A percentile compares a stretch with the other conserved stretches of the same genome.
These are phyloP conservation scores for Enteromius viviparus DNA, from an alignment of 2,797 vertebrate genomes.

Conservation along the genomic window DNA sequence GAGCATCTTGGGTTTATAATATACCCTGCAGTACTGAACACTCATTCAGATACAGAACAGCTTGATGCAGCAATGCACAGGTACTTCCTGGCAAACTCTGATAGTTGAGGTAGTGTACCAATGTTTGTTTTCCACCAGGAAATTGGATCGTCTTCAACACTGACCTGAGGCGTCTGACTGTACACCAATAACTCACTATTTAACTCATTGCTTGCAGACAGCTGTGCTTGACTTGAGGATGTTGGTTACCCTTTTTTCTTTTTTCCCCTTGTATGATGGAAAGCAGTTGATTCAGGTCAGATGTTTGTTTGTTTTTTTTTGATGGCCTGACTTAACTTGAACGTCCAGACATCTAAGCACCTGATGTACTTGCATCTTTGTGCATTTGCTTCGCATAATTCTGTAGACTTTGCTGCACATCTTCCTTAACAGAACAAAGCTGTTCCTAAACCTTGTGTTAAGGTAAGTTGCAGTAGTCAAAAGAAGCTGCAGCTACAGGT, in stretches of 20 bases:
- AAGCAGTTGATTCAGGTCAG: slow-evolving; percentile 24
- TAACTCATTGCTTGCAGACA: background rate
- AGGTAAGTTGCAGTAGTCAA: slow-evolving; percentile 5
- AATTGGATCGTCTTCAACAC: slow-evolving; percentile 34
- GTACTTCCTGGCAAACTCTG: slow-evolving; percentile 35
- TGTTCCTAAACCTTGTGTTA: slow-evolving; percentile 12
- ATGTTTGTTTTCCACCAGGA: slow-evolving; percentile 39
- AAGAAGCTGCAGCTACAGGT: background rate
- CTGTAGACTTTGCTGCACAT: background rate
- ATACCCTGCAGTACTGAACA: slow-evolving; percentile 27
- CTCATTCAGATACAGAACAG: slow-evolving; percentile 21
- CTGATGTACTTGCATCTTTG: background rate
- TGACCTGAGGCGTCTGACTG: slow-evolving; percentile 31
- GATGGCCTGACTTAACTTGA: slow-evolving; percentile 19
- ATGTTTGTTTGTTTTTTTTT: slow-evolving; percentile 24
- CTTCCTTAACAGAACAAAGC: slow-evolving; percentile 6
- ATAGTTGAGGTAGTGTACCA: slow-evolving; percentile 25
- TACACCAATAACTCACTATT: slow-evolving; percentile 3
- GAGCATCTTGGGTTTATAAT: slow-evolving; percentile 26
- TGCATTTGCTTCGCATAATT: background rate
- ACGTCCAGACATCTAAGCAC: background rate
- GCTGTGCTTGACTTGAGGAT: slow-evolving; percentile 11
- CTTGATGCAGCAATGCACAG: slow-evolving; percentile 45
- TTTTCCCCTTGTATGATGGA: slow-evolving; percentile 22
- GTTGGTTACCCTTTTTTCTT: slow-evolving; percentile 18